phyloP scores from a whole-genome alignment of 1,140 invertebrate genomes.

The Cotesia glomerata region DNA sequence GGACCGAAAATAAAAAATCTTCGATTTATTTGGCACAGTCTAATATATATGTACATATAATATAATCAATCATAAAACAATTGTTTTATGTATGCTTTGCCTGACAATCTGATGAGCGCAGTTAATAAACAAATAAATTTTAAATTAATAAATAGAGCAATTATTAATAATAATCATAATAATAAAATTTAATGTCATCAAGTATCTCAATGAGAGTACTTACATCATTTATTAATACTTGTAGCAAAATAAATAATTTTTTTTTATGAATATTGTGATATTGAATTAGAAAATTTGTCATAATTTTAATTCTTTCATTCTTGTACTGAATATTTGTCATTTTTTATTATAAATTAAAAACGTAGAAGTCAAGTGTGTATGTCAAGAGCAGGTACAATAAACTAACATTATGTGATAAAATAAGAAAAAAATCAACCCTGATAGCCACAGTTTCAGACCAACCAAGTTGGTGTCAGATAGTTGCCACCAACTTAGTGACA shows the following conservation, averaged over 20 bases:
- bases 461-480: too few relatives aligned
- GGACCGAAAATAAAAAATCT: too few relatives aligned
- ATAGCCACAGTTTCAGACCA: too few relatives aligned
- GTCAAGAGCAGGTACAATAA: conserved; percentile 20
- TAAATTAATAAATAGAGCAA: conserved; percentile 20
- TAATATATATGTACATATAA: conserved; percentile 19
- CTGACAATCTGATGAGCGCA: conserved; percentile 31
- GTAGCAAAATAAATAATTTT: neutral
- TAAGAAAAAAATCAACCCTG: neutral
- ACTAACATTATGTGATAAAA: conserved; percentile 22
- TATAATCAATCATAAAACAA: conserved; percentile 22
- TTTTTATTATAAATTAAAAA: neutral
- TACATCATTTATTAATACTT: conserved; percentile 7
- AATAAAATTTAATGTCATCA: conserved; percentile 8
- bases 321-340: conserved; percentile 24
- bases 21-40: too few relatives aligned
- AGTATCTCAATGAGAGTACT: neutral
- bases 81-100: conserved; percentile 30
- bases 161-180: conserved; percentile 19
- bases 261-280: too few relatives aligned
- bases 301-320: conserved; percentile 10
- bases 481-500: too few relatives aligned
- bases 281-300: too few relatives aligned
- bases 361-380: conserved; percentile 11
- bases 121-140: neutral